Evolutionary conservation across 23 tunicate species (phyloP).

Genomic region (Clavelina lepadiformis): DNA sequence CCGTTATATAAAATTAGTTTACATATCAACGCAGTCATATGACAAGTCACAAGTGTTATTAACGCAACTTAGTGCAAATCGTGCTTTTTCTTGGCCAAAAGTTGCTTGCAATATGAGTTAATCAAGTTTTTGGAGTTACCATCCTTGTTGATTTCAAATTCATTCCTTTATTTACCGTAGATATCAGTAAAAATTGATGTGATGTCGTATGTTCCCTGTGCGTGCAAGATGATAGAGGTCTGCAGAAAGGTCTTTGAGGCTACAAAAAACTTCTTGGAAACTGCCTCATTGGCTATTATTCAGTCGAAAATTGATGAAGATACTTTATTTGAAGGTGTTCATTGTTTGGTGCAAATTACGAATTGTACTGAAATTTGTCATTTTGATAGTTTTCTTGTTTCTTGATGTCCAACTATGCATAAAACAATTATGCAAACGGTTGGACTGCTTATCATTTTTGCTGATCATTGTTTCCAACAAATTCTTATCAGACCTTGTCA

Average conservation of each 20-base stretch:
- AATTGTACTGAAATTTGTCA: no score
- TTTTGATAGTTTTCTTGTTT: no score
- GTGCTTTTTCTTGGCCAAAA: neutral
- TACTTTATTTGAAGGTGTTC: neutral
- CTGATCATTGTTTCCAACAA: no score
- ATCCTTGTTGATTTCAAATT: neutral
- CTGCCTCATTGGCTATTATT: slow-evolving; percentile 52
- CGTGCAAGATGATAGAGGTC: slow-evolving; percentile 44
- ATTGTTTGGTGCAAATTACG: no score
- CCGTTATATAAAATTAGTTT: neutral
- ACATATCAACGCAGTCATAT: neutral
- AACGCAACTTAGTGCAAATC: neutral
- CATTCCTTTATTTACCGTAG: slow-evolving; percentile 1
- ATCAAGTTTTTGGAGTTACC: neutral
- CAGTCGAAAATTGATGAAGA: slow-evolving; percentile 18
- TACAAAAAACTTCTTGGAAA: slow-evolving; percentile 51
- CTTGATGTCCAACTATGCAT: no score
- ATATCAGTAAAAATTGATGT: slow-evolving; percentile 18
- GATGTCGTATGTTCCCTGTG: slow-evolving; percentile 21
- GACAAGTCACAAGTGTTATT: neutral
- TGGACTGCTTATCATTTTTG: no score
- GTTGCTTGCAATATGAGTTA: neutral
- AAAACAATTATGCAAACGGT: no score
- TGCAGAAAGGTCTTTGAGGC: slow-evolving; percentile 59
- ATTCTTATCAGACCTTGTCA: no score